Evolutionary conservation across 1,140 invertebrate genomes (phyloP).

Genomic region (Stegodyphus dumicola): DNA sequence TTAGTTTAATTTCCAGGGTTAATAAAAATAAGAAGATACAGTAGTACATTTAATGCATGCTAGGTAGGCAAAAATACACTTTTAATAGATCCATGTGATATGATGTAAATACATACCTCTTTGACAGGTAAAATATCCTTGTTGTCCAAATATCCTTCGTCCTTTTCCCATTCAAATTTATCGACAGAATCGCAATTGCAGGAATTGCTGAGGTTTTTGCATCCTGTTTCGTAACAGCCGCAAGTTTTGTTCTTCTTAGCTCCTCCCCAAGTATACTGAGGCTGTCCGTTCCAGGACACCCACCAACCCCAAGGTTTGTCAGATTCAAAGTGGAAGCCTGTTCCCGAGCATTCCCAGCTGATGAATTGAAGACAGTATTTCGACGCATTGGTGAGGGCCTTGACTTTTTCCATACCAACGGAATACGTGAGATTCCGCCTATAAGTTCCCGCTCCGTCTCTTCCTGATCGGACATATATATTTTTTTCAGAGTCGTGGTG

Average conservation of each 20-base stretch:
- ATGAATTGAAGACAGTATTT: conserved; percentile 61
- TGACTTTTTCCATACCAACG: conserved; percentile 55
- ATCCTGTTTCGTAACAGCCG: conserved; percentile 50
- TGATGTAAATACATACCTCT: conserved; percentile 26
- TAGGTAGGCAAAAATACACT: no score
- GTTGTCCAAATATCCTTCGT: conserved; percentile 62
- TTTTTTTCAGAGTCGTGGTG: conserved; percentile 64
- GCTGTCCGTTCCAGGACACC: conserved; percentile 49
- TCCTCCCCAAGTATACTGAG: conserved; percentile 62
- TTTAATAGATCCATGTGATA: no score
- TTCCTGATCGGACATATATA: conserved; percentile 59
- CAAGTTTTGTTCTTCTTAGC: conserved; percentile 50
- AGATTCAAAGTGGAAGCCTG: conserved; percentile 61
- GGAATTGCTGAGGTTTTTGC: neutral
- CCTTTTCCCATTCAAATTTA: conserved; percentile 51
- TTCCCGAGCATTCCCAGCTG: conserved; percentile 62
- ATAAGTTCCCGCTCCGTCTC: conserved; percentile 59
- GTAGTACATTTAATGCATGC: no score
- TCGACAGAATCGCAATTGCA: conserved; percentile 62
- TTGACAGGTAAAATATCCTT: conserved; percentile 54
- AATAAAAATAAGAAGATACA: no score
- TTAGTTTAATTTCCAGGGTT: no score
- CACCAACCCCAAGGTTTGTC: conserved; percentile 62
- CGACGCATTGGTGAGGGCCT: conserved; percentile 61
- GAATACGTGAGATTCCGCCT: conserved; percentile 61